Evolutionary conservation across 1,140 invertebrate species (phyloP).

Genomic region (Brachionus rotundiformis): DNA sequence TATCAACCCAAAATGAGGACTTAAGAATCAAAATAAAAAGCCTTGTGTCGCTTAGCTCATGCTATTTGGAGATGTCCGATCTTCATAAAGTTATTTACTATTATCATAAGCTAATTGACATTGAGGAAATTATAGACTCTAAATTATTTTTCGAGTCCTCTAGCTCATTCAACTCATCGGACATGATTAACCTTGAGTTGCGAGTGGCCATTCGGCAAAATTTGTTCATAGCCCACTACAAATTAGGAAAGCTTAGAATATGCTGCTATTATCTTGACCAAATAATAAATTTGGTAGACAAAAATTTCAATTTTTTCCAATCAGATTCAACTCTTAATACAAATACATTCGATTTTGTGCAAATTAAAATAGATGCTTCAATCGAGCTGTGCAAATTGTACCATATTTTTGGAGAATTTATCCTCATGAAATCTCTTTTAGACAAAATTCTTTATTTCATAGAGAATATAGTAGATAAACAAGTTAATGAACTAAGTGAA

Average conservation of each 20-base stretch:
- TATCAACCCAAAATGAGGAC: slow-evolving; percentile 7
- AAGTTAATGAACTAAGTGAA: neutral
- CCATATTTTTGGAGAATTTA: slow-evolving; percentile 24
- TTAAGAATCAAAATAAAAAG: slow-evolving; percentile 34
- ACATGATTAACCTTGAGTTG: slow-evolving; percentile 32
- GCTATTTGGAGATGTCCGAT: slow-evolving; percentile 33
- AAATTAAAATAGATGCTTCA: slow-evolving; percentile 46
- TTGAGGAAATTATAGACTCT: neutral
- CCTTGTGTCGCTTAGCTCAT: slow-evolving; percentile 41
- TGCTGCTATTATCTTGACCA: slow-evolving; percentile 36
- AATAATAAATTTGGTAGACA: slow-evolving; percentile 41
- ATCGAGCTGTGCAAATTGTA: slow-evolving; percentile 19
- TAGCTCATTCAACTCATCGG: neutral
- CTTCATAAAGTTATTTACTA: slow-evolving; percentile 48
- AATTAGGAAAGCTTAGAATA: slow-evolving; percentile 26
- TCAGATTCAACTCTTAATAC: neutral
- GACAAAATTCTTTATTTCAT: slow-evolving; percentile 37
- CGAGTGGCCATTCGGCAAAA: slow-evolving; percentile 45
- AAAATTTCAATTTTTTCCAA: slow-evolving; percentile 12
- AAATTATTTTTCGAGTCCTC: neutral
- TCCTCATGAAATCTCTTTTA: neutral
- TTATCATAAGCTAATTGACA: slow-evolving; percentile 31
- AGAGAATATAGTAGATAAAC: neutral
- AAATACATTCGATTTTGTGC: slow-evolving; percentile 29
- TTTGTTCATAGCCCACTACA: slow-evolving; percentile 39